Conservation (phyloP, 2,888 invertebrate genomes). For the Tethea ocularis region DNA sequence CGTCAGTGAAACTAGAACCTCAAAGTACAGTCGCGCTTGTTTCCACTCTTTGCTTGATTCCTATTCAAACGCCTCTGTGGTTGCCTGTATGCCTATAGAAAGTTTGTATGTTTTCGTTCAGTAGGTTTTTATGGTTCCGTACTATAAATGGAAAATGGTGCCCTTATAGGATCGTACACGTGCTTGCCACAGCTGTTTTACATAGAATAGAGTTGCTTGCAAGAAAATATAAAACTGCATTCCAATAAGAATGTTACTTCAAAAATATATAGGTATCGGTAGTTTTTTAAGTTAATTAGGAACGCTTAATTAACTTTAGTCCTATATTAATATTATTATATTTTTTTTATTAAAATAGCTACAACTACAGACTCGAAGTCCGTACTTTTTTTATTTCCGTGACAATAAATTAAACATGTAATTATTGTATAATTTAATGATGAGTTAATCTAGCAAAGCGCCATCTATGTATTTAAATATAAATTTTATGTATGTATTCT, state of each 20-base stretch:
- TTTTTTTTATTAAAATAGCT: too few relatives aligned
- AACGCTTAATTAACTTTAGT: too few relatives aligned
- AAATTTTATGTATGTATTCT: background rate
- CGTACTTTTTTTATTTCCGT: too few relatives aligned
- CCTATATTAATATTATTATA: too few relatives aligned
- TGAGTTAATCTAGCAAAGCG: background rate
- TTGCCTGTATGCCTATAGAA: background rate
- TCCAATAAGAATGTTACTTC: too few relatives aligned
- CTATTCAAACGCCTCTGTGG: background rate
- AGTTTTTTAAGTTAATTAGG: too few relatives aligned
- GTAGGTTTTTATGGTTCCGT: background rate
- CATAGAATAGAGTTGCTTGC: background rate
- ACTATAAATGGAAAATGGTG: background rate
- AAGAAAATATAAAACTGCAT: background rate
- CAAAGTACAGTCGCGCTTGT: background rate
- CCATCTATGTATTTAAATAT: background rate
- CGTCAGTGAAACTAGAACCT: background rate
- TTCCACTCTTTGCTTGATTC: background rate
- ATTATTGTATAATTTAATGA: too few relatives aligned
- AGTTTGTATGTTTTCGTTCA: background rate
- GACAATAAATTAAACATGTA: too few relatives aligned
- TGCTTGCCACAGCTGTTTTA: background rate
- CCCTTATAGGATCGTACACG: background rate
- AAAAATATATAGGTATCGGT: too few relatives aligned
- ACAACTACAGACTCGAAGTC: too few relatives aligned